Conservation (phyloP, 2,797 vertebrate genomes). For the Enteromius radiatus region DNA sequence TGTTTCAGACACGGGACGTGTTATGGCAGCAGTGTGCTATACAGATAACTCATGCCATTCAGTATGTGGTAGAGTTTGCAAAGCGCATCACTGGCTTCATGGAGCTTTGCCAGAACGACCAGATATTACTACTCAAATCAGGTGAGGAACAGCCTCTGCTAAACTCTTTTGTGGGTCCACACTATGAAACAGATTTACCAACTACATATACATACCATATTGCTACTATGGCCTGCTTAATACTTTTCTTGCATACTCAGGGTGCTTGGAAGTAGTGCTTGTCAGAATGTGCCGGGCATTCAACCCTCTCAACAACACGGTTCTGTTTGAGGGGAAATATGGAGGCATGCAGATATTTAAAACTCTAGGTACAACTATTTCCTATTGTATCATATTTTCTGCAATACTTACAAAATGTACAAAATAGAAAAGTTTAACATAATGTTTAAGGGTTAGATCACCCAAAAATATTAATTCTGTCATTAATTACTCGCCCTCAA, state of each 20-base stretch:
- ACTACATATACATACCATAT: background rate
- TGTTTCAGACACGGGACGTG: constrained; percentile 88
- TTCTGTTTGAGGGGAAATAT: constrained; percentile 99
- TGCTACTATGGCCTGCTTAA: background rate
- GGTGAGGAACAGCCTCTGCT: constrained; percentile 76
- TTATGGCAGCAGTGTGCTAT: constrained; percentile 99
- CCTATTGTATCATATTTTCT: background rate
- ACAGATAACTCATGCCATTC: constrained; percentile 98
- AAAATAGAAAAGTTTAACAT: background rate
- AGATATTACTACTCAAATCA: constrained; percentile 98
- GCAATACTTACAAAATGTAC: background rate
- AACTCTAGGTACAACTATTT: constrained; percentile 85
- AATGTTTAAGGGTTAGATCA: background rate
- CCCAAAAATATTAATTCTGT: background rate
- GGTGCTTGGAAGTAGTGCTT: constrained; percentile 98
- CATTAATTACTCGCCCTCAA: background rate
- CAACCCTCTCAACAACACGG: constrained; percentile 99
- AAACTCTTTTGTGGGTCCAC: background rate
- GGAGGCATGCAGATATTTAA: constrained; percentile 99
- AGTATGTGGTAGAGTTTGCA: constrained; percentile 98
- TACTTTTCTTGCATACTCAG: constrained; percentile 70
- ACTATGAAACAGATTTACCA: background rate
- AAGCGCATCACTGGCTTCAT: constrained; percentile 99
- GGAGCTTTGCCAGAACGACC: constrained; percentile 99
- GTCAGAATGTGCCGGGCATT: constrained; percentile 99